Conservation (phyloP, 2,113 vertebrate species). For the Urocynchramus pylzowi region DNA sequence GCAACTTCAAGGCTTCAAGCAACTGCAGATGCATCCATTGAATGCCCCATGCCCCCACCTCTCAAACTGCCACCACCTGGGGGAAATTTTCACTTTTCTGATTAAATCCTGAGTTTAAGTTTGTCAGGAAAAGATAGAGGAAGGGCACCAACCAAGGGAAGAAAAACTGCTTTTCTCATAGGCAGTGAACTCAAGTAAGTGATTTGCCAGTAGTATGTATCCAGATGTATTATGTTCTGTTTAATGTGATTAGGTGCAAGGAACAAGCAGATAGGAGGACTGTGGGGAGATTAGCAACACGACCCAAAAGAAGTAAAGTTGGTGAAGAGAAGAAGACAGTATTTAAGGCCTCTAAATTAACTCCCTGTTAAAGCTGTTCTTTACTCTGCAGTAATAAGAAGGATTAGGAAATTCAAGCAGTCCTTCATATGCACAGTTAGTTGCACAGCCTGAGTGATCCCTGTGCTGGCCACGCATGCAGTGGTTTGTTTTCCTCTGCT, state of each 20-base stretch:
- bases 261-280: not conserved
- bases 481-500: not conserved
- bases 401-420: not conserved
- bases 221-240: not conserved
- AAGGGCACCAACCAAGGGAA: rapidly evolving
- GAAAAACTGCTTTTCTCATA: not conserved
- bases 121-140: not conserved
- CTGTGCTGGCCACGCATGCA: not conserved
- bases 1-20: not conserved
- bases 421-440: not conserved
- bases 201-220: not conserved
- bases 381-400: not conserved
- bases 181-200: not conserved
- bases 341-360: not conserved
- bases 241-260: not conserved
- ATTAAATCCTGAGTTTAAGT: not conserved
- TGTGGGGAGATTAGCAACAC: not conserved
- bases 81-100: not conserved
- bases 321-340: not conserved
- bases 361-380: conserved; percentile 18
- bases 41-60: not conserved
- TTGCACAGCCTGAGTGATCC: not conserved
- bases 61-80: not conserved
- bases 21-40: not conserved
- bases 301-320: conserved; percentile 14